Evolutionary conservation across 2,797 vertebrate genomes (phyloP), one percentile per base, ranked within the genome.

Genomic region (Helarctos malayanus): DNA sequence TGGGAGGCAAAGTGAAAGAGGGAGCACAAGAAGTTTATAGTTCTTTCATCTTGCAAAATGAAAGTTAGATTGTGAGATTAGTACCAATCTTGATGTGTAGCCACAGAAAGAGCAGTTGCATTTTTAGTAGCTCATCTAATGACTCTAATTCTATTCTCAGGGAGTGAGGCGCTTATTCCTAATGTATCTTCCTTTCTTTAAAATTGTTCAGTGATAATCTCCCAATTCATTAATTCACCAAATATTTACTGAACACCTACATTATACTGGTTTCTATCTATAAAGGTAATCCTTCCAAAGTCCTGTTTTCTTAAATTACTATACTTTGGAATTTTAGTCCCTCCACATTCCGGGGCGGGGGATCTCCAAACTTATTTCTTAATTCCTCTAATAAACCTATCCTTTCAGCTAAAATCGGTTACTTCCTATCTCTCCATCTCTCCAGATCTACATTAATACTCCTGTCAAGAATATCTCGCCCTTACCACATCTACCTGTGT

Each of bases 71-170:
- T 61, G n/a, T 3, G 56, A 21, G 27, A 9, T 89, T 49, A 27
- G 81, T 86, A n/a, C 1, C 54, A 75, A 7, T 56, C 21, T 61
- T 56, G 2, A 63, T 21, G 8, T n/a, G 3, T 23, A 85, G 47
- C 8, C 57, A 68, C 18, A 63, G 25, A 89, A 90, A 91, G 11
- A 84, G 5, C 18, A 86, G 7, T 45, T 80, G 8, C 16, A 27
- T 65, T 82, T 87, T 68, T 19, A 94, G 49, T 52, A 59, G 3
- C 7, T 61, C 56, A 52, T 18, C 19, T 91, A 68, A 68, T 73
- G 14, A 88, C 23, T 94, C 52, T 94, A 78, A 85, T n/a, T 68
- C 59, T 76, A 52, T 91, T 91, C 35, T 69, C 63, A 49, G 27
- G 13, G 23, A 82, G 15, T n/a, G 2, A 65, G 5, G 23, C 41